Percentiles rank a stretch among this genome's conserved stretches.
Conservation (phyloP, 2,113 vertebrate genomes). For the Cricetomys ansorgei region DNA sequence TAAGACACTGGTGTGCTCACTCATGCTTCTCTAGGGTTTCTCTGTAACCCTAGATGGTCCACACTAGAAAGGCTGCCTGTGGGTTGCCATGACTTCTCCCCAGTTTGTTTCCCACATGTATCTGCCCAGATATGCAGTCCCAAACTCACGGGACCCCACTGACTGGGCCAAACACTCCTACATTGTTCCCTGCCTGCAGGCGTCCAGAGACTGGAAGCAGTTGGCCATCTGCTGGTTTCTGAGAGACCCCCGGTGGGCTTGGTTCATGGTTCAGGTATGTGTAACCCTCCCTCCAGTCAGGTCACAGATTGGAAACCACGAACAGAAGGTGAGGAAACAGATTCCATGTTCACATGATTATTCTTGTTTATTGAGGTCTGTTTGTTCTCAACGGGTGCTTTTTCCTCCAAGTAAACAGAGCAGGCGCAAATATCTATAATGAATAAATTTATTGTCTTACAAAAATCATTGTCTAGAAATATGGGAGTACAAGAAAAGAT, state of each 20-base stretch:
- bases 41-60: background rate
- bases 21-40: background rate
- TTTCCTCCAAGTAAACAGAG: conserved; percentile 86
- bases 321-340: conserved; percentile 83
- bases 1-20: background rate
- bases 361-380: conserved; percentile 85
- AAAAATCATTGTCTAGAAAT: conserved; percentile 98
- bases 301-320: background rate
- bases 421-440: conserved; percentile 91
- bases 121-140: background rate
- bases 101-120: background rate
- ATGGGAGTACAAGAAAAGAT: conserved; percentile 96
- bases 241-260: background rate
- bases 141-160: background rate
- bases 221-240: background rate
- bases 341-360: conserved; percentile 79
- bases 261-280: background rate
- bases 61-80: background rate
- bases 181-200: background rate
- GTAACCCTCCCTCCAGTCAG: background rate
- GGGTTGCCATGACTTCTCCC: background rate
- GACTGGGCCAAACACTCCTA: background rate
- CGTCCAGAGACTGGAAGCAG: background rate
- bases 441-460: conserved; percentile 99
- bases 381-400: conserved; percentile 80